A percentile compares a stretch with the other conserved stretches of the same genome.
Conservation (phyloP, 2,888 invertebrate species). For the Erebia aethiops region DNA sequence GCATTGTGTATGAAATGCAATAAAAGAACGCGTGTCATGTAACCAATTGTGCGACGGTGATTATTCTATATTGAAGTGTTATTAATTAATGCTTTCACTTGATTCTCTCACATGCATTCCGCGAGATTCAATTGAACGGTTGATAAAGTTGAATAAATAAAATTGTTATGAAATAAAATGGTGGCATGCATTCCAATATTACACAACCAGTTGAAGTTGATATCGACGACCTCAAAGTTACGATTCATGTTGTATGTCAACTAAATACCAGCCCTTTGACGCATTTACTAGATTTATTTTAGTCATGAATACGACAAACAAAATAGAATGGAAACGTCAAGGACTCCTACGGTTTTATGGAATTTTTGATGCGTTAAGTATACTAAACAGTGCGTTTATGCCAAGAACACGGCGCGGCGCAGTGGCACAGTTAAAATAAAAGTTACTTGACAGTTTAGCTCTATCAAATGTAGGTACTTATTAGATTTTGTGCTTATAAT, state of each 20-base stretch:
- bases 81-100: conserved; percentile 65
- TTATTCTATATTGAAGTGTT: conserved; percentile 57
- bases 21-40: conserved; percentile 55
- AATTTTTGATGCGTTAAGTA: too few relatives aligned
- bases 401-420: too few relatives aligned
- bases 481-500: too few relatives aligned
- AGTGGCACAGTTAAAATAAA: too few relatives aligned
- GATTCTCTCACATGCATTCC: conserved; percentile 43
- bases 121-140: conserved; percentile 24
- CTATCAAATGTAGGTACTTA: too few relatives aligned
- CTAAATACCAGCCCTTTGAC: conserved; percentile 12
- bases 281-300: neutral
- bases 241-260: conserved; percentile 3
- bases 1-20: conserved; percentile 57
- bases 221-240: conserved; percentile 1
- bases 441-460: too few relatives aligned
- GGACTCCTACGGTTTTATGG: too few relatives aligned
- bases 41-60: conserved; percentile 59
- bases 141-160: conserved; percentile 23
- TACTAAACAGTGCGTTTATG: too few relatives aligned
- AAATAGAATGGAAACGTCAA: too few relatives aligned
- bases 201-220: conserved; percentile 7
- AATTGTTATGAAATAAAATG: conserved; percentile 25
- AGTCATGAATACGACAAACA: neutral
- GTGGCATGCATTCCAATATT: conserved; percentile 4